A percentile compares a stretch with the other conserved stretches of the same genome.
These are phyloP conservation scores for Pteronotus mesoamericanus DNA, from an alignment of 2,797 vertebrate genomes.

Conservation along the genomic window DNA sequence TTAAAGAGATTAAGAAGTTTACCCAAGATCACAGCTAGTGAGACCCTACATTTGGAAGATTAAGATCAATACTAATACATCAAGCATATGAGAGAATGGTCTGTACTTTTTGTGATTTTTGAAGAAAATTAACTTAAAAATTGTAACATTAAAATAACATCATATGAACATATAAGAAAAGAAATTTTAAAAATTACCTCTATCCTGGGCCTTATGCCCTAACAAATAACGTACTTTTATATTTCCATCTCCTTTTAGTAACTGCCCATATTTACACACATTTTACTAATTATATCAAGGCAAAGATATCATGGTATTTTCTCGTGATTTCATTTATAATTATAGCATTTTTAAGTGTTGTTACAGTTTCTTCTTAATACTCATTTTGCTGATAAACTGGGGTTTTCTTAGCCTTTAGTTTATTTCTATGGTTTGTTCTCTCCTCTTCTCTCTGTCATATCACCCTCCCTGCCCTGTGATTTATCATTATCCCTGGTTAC, in stretches of 20 bases:
- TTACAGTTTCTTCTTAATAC: background rate
- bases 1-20: slow-evolving; percentile 12
- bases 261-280: background rate
- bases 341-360: background rate
- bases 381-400: background rate
- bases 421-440: background rate
- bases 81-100: background rate
- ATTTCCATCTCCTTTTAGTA: background rate
- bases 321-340: background rate
- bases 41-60: background rate
- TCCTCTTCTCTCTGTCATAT: background rate
- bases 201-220: background rate
- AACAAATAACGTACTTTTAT: background rate
- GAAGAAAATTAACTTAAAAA: background rate
- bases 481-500: background rate
- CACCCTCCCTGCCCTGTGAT: background rate
- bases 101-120: background rate
- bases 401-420: background rate
- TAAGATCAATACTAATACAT: background rate
- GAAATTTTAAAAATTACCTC: background rate
- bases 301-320: background rate
- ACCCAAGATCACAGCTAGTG: background rate
- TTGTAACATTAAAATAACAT: background rate
- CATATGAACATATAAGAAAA: background rate
- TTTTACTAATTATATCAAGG: background rate